Evolutionary conservation across 2,113 vertebrate genomes (phyloP).

Genomic region (Loxodonta africana): DNA sequence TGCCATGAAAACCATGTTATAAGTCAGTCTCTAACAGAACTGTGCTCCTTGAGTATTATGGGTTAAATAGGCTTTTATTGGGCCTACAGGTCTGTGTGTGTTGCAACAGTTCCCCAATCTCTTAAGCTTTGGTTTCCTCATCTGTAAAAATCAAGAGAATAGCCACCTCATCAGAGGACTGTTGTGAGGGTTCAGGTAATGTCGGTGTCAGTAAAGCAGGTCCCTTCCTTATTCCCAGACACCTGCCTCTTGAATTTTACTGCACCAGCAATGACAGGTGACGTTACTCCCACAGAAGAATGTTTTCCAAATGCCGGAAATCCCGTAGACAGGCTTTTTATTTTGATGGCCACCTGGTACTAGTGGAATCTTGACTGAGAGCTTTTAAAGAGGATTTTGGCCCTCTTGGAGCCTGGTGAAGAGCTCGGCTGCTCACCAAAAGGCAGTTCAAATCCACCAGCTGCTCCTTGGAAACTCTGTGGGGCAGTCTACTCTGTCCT

Average conservation of each 20-base stretch:
- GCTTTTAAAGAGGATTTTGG: neutral
- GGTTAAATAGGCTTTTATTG: neutral
- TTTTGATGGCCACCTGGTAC: neutral
- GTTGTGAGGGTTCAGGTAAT: neutral
- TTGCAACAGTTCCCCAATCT: neutral
- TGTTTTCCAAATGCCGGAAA: neutral
- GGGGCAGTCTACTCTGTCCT: too few relatives aligned
- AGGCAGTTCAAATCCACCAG: too few relatives aligned
- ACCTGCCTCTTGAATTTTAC: neutral
- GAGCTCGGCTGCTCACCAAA: too few relatives aligned
- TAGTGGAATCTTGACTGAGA: neutral
- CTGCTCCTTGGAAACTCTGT: too few relatives aligned
- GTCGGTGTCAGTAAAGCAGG: neutral
- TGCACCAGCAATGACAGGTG: neutral
- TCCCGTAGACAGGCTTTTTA: neutral
- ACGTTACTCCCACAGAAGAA: neutral
- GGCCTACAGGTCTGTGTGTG: fast-evolving
- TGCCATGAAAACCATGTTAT: neutral
- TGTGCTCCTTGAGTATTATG: neutral
- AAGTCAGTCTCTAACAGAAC: neutral
- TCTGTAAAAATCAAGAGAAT: neutral
- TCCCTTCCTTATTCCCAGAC: neutral
- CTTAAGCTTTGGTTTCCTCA: neutral
- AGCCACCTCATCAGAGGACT: neutral
- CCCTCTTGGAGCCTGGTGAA: neutral